Conservation (phyloP, 37 sponge, comb jelly and placozoan genomes). For the Cliona cf. orientalis region DNA sequence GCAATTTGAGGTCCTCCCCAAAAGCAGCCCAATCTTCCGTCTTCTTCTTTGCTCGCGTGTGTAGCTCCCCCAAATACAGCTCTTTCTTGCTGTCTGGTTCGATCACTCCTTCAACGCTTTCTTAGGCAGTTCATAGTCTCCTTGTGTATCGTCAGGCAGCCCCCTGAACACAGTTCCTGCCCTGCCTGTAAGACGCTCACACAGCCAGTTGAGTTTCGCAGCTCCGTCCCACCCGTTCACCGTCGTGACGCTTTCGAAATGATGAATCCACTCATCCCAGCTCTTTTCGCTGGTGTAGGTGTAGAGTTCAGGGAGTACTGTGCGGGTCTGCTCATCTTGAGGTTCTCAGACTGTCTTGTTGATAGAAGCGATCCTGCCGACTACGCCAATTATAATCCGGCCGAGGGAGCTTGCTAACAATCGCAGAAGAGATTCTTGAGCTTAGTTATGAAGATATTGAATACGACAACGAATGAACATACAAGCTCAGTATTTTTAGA, state of each 20-base stretch:
- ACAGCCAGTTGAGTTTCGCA: conserved; percentile 25
- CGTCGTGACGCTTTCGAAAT: conserved; percentile 22
- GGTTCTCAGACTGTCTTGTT: too few relatives aligned
- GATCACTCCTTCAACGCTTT: conserved; percentile 11
- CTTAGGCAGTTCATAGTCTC: neutral
- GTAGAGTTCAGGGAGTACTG: too few relatives aligned
- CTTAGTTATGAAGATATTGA: too few relatives aligned
- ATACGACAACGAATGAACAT: too few relatives aligned
- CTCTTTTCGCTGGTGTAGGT: conserved; percentile 16
- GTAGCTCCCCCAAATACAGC: conserved; percentile 39
- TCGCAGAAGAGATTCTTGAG: too few relatives aligned
- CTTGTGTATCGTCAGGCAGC: conserved; percentile 23
- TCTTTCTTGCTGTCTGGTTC: conserved; percentile 34
- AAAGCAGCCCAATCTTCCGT: conserved; percentile 39
- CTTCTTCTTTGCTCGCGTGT: conserved; percentile 21
- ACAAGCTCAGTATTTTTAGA: too few relatives aligned
- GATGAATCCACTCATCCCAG: conserved; percentile 35
- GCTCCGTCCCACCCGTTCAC: conserved; percentile 25
- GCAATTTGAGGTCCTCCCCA: conserved; percentile 15
- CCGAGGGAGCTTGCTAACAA: too few relatives aligned
- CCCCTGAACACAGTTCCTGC: conserved; percentile 5
- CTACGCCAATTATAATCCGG: too few relatives aligned
- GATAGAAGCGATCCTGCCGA: too few relatives aligned
- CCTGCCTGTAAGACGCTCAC: conserved; percentile 22
- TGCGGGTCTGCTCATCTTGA: too few relatives aligned